Evolutionary conservation across 2,113 vertebrate species (phyloP), one percentile per base, ranked within the genome.

Genomic region (Turnix velox): DNA sequence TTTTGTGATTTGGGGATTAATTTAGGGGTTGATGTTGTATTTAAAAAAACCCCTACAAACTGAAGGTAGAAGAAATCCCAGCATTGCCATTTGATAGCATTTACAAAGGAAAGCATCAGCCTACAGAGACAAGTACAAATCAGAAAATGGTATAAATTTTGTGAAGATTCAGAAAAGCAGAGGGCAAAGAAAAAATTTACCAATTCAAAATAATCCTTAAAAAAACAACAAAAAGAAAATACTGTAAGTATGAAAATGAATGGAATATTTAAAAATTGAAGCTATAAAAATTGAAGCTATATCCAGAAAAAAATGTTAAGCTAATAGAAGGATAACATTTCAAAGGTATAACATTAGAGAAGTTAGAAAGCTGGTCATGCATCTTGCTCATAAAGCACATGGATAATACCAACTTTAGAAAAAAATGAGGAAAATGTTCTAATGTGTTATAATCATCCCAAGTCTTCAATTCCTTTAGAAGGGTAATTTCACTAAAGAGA

Each of bases 141-240:
- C 46, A 82, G 25, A 54, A 90, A 78, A 62, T 10, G 12, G 4
- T 42, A 68, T 16, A 42, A 65, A 62, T 27, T 22, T 40, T 75
- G 15, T 11, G 46, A 87, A 71, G 30, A 81, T 58, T 66, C 31
- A 67, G n/a, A 83, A 79, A 75, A 80, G 49, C 15, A 68, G 40
- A 61, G 28, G 16, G 68, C 23, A 67, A 82, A 35, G 7, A 42
- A 74, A 59, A 6, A 42, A 9, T 72, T 85, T 65, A 83, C 4
- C 33, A 86, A 31, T 48, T 83, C 37, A 68, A 90, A 79, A 7
- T 25, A 85, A 82, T 51, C 30, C 30, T 76, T 65, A 95, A 68
- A 82, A 69, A 77, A 90, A 75, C 37, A 77, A 54, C n/a, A n/a
- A n/a, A n/a, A n/a, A n/a, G 0, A 65, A 51, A 10, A 51, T 5